These are phyloP conservation scores for Drosophila saltans DNA, from an alignment of 1,140 invertebrate species.

Conservation along the genomic window DNA sequence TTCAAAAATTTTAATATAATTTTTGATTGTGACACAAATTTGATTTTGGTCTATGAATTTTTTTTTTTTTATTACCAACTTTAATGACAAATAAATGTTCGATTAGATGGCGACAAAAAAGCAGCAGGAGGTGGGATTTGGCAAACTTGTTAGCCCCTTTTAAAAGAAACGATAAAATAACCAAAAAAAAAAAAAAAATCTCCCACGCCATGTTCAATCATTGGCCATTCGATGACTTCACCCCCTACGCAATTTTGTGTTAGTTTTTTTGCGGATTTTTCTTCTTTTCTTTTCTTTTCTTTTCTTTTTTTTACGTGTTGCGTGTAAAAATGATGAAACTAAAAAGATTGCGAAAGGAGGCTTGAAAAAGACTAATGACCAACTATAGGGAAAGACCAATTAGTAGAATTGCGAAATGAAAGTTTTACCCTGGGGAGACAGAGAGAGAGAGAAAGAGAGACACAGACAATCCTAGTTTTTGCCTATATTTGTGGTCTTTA, in stretches of 20 bases:
- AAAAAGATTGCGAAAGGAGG: slow-evolving; percentile 25
- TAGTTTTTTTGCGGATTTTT: slow-evolving; percentile 23
- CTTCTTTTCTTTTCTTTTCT: slow-evolving; percentile 12
- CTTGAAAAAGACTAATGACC: slow-evolving; percentile 6
- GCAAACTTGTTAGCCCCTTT: slow-evolving; percentile 51
- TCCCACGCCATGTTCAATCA: slow-evolving; percentile 39
- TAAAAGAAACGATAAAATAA: slow-evolving; percentile 9
- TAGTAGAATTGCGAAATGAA: slow-evolving; percentile 12
- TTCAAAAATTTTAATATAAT: slow-evolving; percentile 23
- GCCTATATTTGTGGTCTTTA: slow-evolving; percentile 2
- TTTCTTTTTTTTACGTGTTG: slow-evolving; percentile 22
- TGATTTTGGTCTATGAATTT: slow-evolving; percentile 12
- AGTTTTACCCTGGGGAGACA: not conserved
- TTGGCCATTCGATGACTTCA: slow-evolving; percentile 20
- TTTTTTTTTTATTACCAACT: slow-evolving; percentile 53
- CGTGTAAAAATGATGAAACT: slow-evolving; percentile 37
- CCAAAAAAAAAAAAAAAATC: slow-evolving; percentile 1
- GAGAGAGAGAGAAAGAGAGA: not conserved
- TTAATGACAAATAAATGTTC: slow-evolving; percentile 65
- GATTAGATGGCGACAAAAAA: slow-evolving; percentile 51
- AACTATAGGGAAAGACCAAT: slow-evolving; percentile 15
- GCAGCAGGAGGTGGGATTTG: slow-evolving; percentile 40
- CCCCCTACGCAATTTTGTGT: slow-evolving; percentile 36
- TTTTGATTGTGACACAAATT: slow-evolving; percentile 71
- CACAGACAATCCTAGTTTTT: slow-evolving; percentile 11